These are phyloP conservation scores for Columbina picui DNA, from an alignment of 2,113 vertebrate genomes.

Conservation along the genomic window DNA sequence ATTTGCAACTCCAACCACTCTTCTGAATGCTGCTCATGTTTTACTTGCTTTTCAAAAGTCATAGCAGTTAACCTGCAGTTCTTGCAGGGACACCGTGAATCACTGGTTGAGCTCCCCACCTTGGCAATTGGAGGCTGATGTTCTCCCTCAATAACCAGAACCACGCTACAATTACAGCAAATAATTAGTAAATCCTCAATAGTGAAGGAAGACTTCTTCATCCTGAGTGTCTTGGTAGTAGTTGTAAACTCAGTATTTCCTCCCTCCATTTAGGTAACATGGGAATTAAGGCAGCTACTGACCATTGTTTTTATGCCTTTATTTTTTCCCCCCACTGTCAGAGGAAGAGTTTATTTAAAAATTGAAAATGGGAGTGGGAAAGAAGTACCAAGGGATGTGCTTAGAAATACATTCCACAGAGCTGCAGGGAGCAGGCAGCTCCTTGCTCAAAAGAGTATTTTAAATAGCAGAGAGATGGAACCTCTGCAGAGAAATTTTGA, in stretches of 20 bases:
- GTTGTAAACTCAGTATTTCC: neutral
- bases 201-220: neutral
- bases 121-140: neutral
- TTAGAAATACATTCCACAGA: neutral
- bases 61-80: neutral
- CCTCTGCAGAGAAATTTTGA: neutral
- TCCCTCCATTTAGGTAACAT: rapidly evolving
- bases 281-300: neutral
- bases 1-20: slow-evolving; percentile 20
- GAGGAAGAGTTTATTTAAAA: neutral
- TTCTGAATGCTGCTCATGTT: neutral
- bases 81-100: neutral
- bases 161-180: neutral
- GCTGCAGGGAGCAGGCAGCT: neutral
- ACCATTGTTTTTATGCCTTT: neutral
- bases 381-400: neutral
- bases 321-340: neutral
- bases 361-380: neutral
- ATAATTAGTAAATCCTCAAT: neutral
- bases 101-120: neutral
- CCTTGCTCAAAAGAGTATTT: neutral
- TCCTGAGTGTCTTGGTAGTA: neutral
- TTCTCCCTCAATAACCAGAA: neutral
- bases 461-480: neutral
- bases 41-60: slow-evolving; percentile 1